These are phyloP conservation scores for Antrozous pallidus DNA, from an alignment of 2,797 vertebrate species.

Conservation along the genomic window DNA sequence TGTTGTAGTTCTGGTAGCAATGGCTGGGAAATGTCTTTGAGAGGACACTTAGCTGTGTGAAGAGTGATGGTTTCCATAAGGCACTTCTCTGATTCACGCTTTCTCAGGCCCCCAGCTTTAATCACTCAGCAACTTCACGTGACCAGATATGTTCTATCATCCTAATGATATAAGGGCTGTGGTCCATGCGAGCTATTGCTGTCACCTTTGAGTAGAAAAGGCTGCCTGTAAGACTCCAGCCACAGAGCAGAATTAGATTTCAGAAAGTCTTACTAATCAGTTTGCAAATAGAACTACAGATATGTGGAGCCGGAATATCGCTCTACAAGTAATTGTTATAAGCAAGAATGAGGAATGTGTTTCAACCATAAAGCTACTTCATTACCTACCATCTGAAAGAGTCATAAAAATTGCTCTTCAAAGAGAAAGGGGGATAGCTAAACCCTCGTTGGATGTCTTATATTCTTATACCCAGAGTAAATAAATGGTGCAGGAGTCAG, in stretches of 20 bases:
- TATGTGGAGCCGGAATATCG: neutral
- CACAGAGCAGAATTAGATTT: neutral
- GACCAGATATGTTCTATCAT: neutral
- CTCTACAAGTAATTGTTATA: neutral
- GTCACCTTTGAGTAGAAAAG: neutral
- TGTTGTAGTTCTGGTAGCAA: neutral
- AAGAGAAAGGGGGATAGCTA: neutral
- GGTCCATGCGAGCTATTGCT: neutral
- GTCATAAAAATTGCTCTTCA: neutral
- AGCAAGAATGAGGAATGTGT: neutral
- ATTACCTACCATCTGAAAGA: neutral
- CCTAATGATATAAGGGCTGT: neutral
- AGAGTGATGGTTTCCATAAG: slow-evolving; percentile 32
- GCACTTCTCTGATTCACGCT: neutral
- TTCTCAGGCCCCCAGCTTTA: slow-evolving; percentile 9
- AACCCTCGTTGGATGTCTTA: neutral
- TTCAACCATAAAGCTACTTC: neutral
- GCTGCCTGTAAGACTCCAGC: neutral
- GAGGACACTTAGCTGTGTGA: neutral
- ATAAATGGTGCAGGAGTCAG: neutral
- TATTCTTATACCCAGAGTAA: slow-evolving; percentile 20
- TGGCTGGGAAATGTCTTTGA: slow-evolving; percentile 17
- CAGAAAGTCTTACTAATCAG: neutral
- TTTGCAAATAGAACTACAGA: neutral
- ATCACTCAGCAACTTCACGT: neutral